Percentiles rank a stretch among this genome's conserved stretches.
Evolutionary conservation across 1,140 invertebrate genomes (phyloP).

Genomic region (Lithobius niger): DNA sequence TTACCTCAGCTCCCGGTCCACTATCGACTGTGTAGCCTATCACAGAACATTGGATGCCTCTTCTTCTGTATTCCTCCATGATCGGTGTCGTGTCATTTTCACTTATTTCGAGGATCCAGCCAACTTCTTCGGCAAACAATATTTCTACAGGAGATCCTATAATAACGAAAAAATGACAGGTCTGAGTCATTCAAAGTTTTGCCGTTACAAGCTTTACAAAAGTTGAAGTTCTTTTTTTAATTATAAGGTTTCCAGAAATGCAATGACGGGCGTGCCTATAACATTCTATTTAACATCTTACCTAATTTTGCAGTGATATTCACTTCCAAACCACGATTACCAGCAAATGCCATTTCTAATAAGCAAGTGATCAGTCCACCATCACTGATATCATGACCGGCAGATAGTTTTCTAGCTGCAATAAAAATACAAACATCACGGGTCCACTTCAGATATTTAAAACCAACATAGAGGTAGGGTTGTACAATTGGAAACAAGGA

Average conservation of each 20-base stretch:
- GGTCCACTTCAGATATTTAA: no score
- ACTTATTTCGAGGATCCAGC: constrained; percentile 75
- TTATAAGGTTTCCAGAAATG: no score
- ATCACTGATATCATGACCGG: constrained; percentile 96
- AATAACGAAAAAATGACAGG: not conserved
- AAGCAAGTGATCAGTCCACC: constrained; percentile 81
- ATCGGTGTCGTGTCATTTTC: constrained; percentile 42
- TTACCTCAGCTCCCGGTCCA: constrained; percentile 42
- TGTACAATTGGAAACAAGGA: no score
- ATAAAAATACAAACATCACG: no score
- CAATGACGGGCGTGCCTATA: no score
- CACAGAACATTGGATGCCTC: constrained; percentile 46
- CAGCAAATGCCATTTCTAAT: constrained; percentile 90
- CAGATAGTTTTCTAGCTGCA: constrained; percentile 55
- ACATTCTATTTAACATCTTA: no score
- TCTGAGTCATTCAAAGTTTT: not conserved
- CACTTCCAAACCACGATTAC: constrained; percentile 62
- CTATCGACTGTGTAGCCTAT: constrained; percentile 60
- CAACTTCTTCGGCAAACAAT: constrained; percentile 82
- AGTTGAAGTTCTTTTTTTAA: no score
- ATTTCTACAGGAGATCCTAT: constrained; percentile 40
- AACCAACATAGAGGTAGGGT: no score
- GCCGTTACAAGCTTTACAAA: no score
- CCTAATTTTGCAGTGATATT: no score
- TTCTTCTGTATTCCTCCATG: constrained; percentile 41